These are phyloP conservation scores for Antechinus flavipes DNA, from an alignment of 2,113 vertebrate species.

Conservation along the genomic window DNA sequence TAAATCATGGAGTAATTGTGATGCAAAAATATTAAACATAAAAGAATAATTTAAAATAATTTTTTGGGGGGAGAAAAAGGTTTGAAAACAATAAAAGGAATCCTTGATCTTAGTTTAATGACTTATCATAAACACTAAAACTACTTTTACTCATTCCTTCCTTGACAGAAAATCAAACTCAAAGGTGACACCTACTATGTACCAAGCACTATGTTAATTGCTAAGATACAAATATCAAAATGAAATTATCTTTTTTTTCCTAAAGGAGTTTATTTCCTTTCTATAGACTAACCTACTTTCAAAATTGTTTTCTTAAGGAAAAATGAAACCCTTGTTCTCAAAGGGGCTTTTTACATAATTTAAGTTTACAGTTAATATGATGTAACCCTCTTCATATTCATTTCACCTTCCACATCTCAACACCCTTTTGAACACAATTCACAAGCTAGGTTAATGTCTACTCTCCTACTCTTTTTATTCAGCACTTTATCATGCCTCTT, in stretches of 20 bases:
- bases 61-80: not conserved
- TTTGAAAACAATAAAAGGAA: not conserved
- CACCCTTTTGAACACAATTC: not conserved
- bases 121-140: not conserved
- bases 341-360: not conserved
- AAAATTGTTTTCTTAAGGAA: not conserved
- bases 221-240: not conserved
- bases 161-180: not conserved
- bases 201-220: not conserved
- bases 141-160: not conserved
- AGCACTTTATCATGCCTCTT: too few relatives aligned
- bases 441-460: not conserved
- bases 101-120: not conserved
- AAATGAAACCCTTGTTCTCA: not conserved
- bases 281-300: not conserved
- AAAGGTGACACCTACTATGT: not conserved
- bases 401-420: not conserved
- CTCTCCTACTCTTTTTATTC: not conserved
- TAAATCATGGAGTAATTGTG: not conserved
- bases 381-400: not conserved
- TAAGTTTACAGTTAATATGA: not conserved
- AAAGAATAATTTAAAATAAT: not conserved
- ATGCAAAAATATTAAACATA: not conserved
- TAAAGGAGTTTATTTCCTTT: not conserved
- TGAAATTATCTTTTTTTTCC: not conserved